Evolutionary conservation across 2,797 vertebrate species (phyloP).

Genomic region (Apogon hyalosoma): DNA sequence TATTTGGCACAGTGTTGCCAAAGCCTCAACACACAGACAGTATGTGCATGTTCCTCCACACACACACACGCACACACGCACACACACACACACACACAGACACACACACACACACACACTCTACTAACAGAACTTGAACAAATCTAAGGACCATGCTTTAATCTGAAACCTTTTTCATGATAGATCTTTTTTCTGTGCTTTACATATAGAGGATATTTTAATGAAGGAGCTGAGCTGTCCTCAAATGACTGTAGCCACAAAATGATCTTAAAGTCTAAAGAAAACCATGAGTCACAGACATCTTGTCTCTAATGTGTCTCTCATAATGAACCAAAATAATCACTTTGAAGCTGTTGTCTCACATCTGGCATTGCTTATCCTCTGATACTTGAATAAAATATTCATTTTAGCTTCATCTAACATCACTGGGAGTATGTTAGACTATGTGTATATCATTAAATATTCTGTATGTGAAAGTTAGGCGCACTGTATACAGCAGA

Average conservation of each 20-base stretch:
- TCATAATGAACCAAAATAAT: slow-evolving; percentile 48
- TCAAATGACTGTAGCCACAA: slow-evolving; percentile 30
- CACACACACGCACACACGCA: background rate
- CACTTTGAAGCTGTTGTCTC: slow-evolving; percentile 55
- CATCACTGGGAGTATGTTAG: background rate
- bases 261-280: slow-evolving; percentile 25
- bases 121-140: background rate
- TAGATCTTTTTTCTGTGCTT: background rate
- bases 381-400: slow-evolving; percentile 40
- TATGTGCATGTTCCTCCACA: background rate
- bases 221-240: background rate
- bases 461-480: too few species aligned
- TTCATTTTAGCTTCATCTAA: slow-evolving; percentile 28
- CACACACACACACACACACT: too few species aligned
- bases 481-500: too few species aligned
- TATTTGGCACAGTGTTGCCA: slow-evolving; percentile 19
- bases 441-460: background rate
- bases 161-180: background rate
- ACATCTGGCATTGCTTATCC: slow-evolving; percentile 47
- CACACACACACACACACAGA: too few species aligned
- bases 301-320: slow-evolving; percentile 33
- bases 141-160: background rate
- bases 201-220: background rate
- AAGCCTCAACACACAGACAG: slow-evolving; percentile 11
- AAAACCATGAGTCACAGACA: background rate